These are phyloP conservation scores for Nemotelus nigrinus DNA, from an alignment of 2,888 invertebrate species.

Conservation along the genomic window DNA sequence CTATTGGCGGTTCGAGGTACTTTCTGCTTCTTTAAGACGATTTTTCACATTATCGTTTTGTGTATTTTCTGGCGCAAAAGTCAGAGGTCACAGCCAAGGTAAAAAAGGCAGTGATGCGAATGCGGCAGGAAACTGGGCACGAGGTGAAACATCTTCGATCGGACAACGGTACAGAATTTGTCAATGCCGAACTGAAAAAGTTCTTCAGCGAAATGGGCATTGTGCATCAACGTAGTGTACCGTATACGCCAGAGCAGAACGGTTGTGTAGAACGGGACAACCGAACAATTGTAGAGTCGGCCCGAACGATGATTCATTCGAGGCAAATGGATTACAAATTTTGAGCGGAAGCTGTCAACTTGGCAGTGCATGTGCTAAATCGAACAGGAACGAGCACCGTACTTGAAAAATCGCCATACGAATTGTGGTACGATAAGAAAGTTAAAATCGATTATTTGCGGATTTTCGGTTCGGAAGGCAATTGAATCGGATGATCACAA, in stretches of 20 bases:
- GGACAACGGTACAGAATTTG: neutral
- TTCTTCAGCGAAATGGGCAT: no score
- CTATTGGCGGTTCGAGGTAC: constrained; percentile 48
- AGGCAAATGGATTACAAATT: no score
- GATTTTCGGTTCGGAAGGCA: no score
- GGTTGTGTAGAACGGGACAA: neutral
- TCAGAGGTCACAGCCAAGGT: constrained; percentile 22
- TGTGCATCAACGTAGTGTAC: no score
- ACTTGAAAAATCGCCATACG: no score
- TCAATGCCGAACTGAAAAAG: no score
- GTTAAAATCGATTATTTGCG: no score
- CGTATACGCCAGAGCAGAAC: constrained; percentile 19
- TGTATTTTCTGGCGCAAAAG: constrained; percentile 44
- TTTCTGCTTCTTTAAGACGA: constrained; percentile 45
- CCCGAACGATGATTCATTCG: constrained; percentile 46
- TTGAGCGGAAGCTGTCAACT: no score
- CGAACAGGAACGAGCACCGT: no score
- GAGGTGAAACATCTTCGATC: neutral
- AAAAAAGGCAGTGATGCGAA: neutral
- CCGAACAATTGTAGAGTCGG: neutral
- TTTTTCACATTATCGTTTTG: constrained; percentile 42
- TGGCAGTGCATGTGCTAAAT: no score
- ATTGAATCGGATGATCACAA: no score
- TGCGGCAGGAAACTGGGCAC: neutral
- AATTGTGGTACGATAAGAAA: no score